Base-by-base conservation (phyloP, 1,140 invertebrate species). In the Platorchestia sp. region DNA sequence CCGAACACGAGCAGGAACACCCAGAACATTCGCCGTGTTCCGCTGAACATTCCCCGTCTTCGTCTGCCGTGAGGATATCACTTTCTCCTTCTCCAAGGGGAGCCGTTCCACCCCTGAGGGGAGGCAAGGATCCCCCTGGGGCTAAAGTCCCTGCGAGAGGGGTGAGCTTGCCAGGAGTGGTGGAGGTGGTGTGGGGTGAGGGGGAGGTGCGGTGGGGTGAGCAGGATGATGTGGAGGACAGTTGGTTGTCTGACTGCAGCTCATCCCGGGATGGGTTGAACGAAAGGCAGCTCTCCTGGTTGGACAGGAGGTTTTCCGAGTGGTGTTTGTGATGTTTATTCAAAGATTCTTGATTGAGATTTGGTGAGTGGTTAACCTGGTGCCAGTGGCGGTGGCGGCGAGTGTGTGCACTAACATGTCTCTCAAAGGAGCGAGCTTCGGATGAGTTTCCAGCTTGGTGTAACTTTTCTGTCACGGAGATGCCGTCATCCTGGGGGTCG, bases 1-100 rank as follows among this genome's bases (percentile, higher is more conserved):
- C 95, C 16, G 95, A 93, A 93, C 95, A 95, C 42, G 95, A 93
- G 91, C 95, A 95, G 0, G 95, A 95, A 93, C 95, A 95, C 51
- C 93, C 53, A 43, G 95, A 95, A 93, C 95, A 95, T 41, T 95
- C 95, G 1, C 51, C 89, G 0, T 91, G 86, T 45, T 42, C 53
- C 6, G 47, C 47, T 10, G 7, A 51, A 51, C 47, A 51, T 51
- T 51, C 47, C 47, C 47, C 47, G 6, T 95, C 95, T 44, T 95
- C 95, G 36, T 95, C 95, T 41, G 51, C 95, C n/a, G 89, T 93
- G 36, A 95, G 59, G 41, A 40, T 53, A 86, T 95, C 95, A 45
- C 95, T 95, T 45, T 95, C 95, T 16, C 87, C 95, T 47, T 95
- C 95, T 10, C 89, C 95, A 36, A 95, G 87, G 89, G 95, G 89